Conservation (phyloP, 2,888 invertebrate genomes). For the Agonopterix heracliana region DNA sequence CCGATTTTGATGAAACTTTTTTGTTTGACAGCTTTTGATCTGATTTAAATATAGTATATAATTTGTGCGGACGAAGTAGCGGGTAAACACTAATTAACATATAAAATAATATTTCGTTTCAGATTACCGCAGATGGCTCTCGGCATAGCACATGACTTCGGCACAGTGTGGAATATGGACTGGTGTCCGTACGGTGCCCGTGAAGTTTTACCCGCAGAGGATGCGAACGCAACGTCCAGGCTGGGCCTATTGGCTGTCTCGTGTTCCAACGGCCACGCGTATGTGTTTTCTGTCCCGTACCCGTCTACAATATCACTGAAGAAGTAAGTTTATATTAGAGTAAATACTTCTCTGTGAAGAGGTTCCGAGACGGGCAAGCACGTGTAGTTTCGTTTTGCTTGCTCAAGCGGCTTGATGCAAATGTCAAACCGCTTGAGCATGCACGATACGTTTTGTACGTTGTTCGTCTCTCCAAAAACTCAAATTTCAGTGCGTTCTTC, state of each 20-base stretch:
- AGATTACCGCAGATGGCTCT: constrained; percentile 62
- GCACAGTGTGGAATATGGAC: constrained; percentile 81
- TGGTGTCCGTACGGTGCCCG: constrained; percentile 88
- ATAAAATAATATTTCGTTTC: constrained; percentile 13
- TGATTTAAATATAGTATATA: too few species aligned
- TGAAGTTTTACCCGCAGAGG: constrained; percentile 29
- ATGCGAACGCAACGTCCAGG: constrained; percentile 36
- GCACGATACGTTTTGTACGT: too few species aligned
- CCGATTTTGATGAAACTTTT: too few species aligned
- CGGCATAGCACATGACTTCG: constrained; percentile 78
- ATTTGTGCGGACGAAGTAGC: too few species aligned
- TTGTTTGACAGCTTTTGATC: too few species aligned
- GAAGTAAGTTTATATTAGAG: constrained; percentile 23
- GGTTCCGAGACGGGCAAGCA: not conserved
- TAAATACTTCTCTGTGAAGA: too few species aligned
- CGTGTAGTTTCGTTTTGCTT: too few species aligned
- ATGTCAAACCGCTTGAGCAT: too few species aligned
- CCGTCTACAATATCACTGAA: constrained; percentile 35
- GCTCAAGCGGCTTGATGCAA: too few species aligned
- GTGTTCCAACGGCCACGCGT: constrained; percentile 79
- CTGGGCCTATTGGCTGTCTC: constrained; percentile 83
- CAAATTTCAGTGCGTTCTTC: too few species aligned
- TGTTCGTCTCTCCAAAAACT: too few species aligned
- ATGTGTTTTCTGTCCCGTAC: constrained; percentile 78
- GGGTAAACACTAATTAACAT: too few species aligned